Evolutionary conservation across 2,888 invertebrate species (phyloP), one percentile per base, ranked within the genome.

Genomic region (Coecobrya sp.): DNA sequence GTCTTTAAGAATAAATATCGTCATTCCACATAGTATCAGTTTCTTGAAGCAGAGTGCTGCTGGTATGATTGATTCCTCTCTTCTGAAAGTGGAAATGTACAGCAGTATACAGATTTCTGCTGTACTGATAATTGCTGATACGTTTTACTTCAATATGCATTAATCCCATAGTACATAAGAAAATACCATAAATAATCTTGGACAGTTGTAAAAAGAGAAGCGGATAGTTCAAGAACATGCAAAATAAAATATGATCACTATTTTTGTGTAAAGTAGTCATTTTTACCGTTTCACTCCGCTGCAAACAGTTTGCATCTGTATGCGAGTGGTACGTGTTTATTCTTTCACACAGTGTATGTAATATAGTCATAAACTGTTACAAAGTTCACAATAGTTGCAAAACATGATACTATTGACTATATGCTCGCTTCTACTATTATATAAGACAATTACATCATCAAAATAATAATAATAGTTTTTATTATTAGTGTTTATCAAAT

Each of bases 1-100:
- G 27, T 68, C n/a, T 36, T 68, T 86, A 88, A 79, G 59, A 27
- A 42, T 36, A 5, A 62, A 42, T 88, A 45, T 88, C 49, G 81
- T 88, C 62, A 45, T 79, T 49, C n/a, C 52, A 73, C 45, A 45
- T 87, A 22, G 19, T 7, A 70, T 49, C 68, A 73, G 8, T 73
- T 73, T 73, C 70, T 73, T 73, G 42, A 73, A 42, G 36, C 19
- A 7, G n/a, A 73, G 70, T 73, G 10, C 1, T 73, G 13, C 42
- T 73, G 70, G 70, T 42, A 19, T 13, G n/a, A 70, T 70, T 68
- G 36, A 73, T 73, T 73, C 42, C 36, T 70, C 70, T 10, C 7
- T 1, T 42, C 36, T 19, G 36, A 19, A n/a, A 73, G n/a, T 73
- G 70, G 70, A 73, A 42, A 19, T 16, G 68, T 36, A 30, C 68